A percentile compares a stretch with the other conserved stretches of the same genome.
phyloP scores from a whole-genome alignment of 2,888 invertebrate species.

The Strigamia maritima region DNA sequence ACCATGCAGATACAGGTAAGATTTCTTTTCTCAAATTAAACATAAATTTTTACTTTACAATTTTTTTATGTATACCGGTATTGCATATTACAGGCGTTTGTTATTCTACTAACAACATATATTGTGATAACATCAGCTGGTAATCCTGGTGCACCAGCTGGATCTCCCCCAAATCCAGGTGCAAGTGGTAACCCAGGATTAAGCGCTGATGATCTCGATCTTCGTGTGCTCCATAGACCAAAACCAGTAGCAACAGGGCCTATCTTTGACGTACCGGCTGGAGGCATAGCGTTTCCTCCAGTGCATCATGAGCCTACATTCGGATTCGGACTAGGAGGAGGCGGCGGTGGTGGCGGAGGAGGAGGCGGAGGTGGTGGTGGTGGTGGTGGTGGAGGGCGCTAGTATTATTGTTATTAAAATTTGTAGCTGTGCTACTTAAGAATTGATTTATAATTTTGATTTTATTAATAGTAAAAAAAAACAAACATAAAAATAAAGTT shows the following conservation, averaged over 20 bases:
- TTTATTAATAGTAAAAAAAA: neutral
- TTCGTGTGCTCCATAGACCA: neutral
- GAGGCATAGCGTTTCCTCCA: neutral
- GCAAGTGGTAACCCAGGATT: neutral
- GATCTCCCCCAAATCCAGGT: neutral
- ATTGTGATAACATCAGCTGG: neutral
- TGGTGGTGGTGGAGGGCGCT: neutral
- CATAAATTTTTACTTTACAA: neutral
- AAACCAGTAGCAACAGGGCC: neutral
- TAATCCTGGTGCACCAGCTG: slow-evolving; percentile 3
- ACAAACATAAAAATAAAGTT: neutral
- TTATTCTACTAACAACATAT: neutral
- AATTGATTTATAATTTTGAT: neutral
- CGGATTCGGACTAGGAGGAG: neutral
- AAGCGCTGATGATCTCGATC: neutral
- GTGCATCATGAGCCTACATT: neutral
- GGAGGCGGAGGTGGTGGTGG: neutral
- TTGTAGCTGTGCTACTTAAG: neutral
- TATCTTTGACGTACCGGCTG: neutral
- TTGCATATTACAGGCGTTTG: neutral
- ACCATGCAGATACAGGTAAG: neutral
- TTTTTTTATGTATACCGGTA: neutral
- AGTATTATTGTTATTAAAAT: neutral
- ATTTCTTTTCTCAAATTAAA: neutral
- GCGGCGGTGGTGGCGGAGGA: neutral